Evolutionary conservation across 53 echinoderm and acorn worm genomes (phyloP), one percentile per base, ranked within the genome.

Genomic region (Astropecten irregularis): DNA sequence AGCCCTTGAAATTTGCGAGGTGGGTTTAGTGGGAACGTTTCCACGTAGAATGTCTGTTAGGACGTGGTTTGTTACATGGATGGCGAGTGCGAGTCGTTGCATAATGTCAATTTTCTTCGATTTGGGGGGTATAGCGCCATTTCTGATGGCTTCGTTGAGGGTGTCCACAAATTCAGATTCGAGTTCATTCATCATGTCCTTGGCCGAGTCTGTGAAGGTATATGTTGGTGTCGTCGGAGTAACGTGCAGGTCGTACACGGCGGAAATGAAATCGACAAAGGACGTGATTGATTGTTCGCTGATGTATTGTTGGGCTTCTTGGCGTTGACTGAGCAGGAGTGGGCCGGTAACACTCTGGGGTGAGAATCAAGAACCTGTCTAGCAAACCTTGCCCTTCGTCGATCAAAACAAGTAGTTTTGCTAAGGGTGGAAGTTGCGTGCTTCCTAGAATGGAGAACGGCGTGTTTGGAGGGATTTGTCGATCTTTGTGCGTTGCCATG

Each of bases 341-440:
- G 68, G 83, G 2, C 4, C 37, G 2, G 71, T 20, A 18, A n/a
- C n/a, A n/a, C n/a, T n/a, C n/a, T n/a, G n/a, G n/a, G n/a, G n/a
- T n/a, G n/a, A n/a, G n/a, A n/a, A 82, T 28, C 2, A 82, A 26
- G 28, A 84, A 71, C 59, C 61, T 40, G 71, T 84, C 72, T 2
- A 84, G 29, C 11, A 71, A 51, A 4, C 72, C 84, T 33, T 84
- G 84, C 9, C 84, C 85, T 13, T 84, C 47, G 13, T 71, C 60
- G 71, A 84, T 84, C 0, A 29, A 6, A 10, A 47, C 71, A 5
- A 71, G 5, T 10, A 71, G 48, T 58, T 84, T 84, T 1, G 71
- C 84, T 21, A 84, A 39, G 10, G 71, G 72, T 58, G 15, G 60
- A 2, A 84, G 14, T 44, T 84, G 84, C 0, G 72, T 71, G 37